Conservation (phyloP, 2,888 invertebrate genomes). For the Gnatocerus cornutus region DNA sequence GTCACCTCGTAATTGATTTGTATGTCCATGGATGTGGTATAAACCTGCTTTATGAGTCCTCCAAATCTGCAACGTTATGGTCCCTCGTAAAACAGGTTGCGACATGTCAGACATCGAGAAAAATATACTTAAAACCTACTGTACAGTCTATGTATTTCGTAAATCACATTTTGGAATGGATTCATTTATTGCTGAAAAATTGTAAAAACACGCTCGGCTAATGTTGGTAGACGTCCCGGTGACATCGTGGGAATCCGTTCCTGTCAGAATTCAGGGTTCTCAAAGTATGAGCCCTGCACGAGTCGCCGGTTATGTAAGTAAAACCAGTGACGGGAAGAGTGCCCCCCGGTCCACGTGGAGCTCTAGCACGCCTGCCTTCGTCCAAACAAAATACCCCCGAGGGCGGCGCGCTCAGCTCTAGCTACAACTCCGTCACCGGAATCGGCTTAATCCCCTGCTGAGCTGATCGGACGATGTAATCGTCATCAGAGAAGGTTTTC, state of each 20-base stretch:
- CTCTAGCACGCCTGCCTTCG: conserved; percentile 71
- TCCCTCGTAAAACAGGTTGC: conserved; percentile 17
- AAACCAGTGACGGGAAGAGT: conserved; percentile 83
- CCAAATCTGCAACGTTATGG: conserved; percentile 3
- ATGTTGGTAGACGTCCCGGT: conserved; percentile 64
- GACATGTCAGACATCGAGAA: conserved; percentile 52
- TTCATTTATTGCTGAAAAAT: conserved; percentile 67
- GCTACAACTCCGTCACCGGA: conserved; percentile 95
- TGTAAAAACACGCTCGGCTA: conserved; percentile 53
- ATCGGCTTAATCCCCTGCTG: conserved; percentile 79
- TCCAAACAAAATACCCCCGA: conserved; percentile 83
- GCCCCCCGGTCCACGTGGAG: conserved; percentile 73
- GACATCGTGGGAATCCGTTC: conserved; percentile 69
- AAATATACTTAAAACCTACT: conserved; percentile 66
- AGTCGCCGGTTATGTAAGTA: conserved; percentile 83
- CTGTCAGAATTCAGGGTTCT: conserved; percentile 65
- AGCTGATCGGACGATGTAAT: conserved; percentile 83
- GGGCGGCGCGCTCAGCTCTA: conserved; percentile 94
- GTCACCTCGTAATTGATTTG: conserved; percentile 29
- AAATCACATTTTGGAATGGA: conserved; percentile 72
- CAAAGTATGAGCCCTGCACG: conserved; percentile 74
- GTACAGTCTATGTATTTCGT: conserved; percentile 68
- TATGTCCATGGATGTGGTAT: conserved; percentile 21
- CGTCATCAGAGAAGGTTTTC: conserved; percentile 91
- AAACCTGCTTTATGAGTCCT: conserved; percentile 19